phyloP scores from a whole-genome alignment of 2,113 vertebrate species.

The Miniopterus natalensis region DNA sequence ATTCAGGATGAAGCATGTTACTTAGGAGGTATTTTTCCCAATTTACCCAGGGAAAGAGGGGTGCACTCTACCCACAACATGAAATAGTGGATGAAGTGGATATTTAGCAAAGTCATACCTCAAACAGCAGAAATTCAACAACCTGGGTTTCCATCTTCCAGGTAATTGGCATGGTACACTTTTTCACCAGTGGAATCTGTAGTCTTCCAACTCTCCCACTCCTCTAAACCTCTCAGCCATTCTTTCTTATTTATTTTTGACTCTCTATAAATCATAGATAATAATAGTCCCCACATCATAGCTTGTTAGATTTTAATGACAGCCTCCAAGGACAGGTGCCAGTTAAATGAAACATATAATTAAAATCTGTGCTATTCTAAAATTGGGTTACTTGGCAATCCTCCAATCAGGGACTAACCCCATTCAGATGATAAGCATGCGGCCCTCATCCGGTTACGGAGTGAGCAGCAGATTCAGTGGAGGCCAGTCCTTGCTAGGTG shows the following conservation, averaged over 20 bases:
- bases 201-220: not conserved
- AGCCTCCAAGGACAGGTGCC: conserved; percentile 81
- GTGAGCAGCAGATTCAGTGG: not conserved
- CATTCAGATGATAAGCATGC: conserved; percentile 40
- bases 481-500: not conserved
- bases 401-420: conserved; percentile 64
- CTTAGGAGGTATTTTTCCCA: not conserved
- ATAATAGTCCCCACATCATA: conserved; percentile 79
- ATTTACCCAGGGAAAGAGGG: not conserved
- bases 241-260: conserved; percentile 75
- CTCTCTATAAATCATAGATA: conserved; percentile 74
- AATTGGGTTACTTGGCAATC: conserved; percentile 81
- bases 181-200: not conserved
- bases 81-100: not conserved
- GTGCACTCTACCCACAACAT: not conserved
- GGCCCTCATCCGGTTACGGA: conserved; percentile 24
- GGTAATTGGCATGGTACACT: not conserved
- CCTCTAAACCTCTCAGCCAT: conserved; percentile 14
- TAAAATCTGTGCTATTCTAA: conserved; percentile 82
- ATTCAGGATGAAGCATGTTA: not conserved
- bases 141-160: not conserved
- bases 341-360: conserved; percentile 83
- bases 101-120: not conserved
- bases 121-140: not conserved
- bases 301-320: conserved; percentile 80